These are phyloP conservation scores for Erannis defoliaria DNA, from an alignment of 2,888 invertebrate genomes.

Conservation along the genomic window DNA sequence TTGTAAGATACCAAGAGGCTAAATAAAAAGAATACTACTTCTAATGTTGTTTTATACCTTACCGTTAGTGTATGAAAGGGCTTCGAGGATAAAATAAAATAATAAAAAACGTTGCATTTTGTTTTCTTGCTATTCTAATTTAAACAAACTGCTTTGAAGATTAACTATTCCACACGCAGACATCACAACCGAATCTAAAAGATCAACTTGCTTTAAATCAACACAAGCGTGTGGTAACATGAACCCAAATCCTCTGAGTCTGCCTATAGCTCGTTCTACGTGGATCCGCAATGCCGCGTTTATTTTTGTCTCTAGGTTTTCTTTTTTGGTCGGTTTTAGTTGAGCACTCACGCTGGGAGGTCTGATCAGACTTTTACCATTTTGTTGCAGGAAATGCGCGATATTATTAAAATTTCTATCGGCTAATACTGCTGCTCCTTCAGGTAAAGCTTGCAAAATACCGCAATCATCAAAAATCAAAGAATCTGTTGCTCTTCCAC, in stretches of 20 bases:
- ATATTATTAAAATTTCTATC: background rate
- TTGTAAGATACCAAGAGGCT: too few relatives aligned
- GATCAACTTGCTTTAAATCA: background rate
- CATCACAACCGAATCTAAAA: background rate
- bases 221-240: background rate
- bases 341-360: background rate
- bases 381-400: background rate
- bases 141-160: background rate
- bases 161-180: background rate
- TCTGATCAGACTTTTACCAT: background rate
- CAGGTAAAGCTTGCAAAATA: background rate
- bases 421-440: conserved; percentile 1
- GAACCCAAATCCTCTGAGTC: background rate
- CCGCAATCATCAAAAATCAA: conserved; percentile 1
- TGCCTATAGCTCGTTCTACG: background rate
- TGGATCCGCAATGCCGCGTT: background rate
- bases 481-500: background rate
- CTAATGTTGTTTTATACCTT: too few relatives aligned
- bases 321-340: background rate
- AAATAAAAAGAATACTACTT: too few relatives aligned
- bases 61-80: too few relatives aligned
- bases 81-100: background rate
- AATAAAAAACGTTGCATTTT: background rate
- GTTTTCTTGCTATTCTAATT: background rate
- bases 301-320: background rate